A percentile compares a stretch with the other conserved stretches of the same genome.
phyloP scores from a whole-genome alignment of 2,797 vertebrate genomes.

The Falco rusticolus region DNA sequence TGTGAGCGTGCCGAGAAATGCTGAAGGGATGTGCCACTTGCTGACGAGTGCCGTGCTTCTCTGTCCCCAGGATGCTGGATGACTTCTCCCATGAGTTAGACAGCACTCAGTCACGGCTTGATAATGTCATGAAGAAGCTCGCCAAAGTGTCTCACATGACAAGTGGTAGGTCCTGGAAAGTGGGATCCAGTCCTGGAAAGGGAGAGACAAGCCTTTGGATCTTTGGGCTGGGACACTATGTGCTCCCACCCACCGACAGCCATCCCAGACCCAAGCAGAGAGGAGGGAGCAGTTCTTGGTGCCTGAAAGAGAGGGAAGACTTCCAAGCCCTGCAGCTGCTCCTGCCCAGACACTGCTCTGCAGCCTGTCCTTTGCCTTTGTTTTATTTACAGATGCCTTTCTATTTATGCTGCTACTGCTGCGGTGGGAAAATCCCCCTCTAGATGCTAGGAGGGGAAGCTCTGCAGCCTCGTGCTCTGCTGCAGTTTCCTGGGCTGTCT shows the following conservation, averaged over 20 bases:
- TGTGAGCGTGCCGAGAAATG: rapidly evolving
- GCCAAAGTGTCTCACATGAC: constrained; percentile 99
- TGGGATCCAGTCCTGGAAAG: not conserved
- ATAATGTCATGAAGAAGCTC: constrained; percentile 98
- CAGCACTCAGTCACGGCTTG: constrained; percentile 91
- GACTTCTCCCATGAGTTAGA: constrained; percentile 96
- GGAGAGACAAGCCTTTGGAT: not conserved
- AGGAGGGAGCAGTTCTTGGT: not conserved
- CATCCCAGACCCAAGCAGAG: not conserved
- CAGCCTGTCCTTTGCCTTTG: constrained; percentile 11
- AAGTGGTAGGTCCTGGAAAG: constrained; percentile 84
- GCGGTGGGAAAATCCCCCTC: not conserved
- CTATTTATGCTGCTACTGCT: not conserved
- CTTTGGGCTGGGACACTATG: rapidly evolving
- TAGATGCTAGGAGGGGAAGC: not conserved
- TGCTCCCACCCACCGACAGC: not conserved
- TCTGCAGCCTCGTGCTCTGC: not conserved
- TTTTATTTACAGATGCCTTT: constrained; percentile 59
- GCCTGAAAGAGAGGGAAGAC: not conserved
- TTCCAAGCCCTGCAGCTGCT: constrained; percentile 17
- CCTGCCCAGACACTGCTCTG: not conserved
- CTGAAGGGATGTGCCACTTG: not conserved
- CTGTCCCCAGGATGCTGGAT: constrained; percentile 90
- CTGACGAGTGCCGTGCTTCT: not conserved
- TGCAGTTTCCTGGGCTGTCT: not conserved